Conservation (phyloP, 2,888 invertebrate species). For the Drepana falcataria region DNA sequence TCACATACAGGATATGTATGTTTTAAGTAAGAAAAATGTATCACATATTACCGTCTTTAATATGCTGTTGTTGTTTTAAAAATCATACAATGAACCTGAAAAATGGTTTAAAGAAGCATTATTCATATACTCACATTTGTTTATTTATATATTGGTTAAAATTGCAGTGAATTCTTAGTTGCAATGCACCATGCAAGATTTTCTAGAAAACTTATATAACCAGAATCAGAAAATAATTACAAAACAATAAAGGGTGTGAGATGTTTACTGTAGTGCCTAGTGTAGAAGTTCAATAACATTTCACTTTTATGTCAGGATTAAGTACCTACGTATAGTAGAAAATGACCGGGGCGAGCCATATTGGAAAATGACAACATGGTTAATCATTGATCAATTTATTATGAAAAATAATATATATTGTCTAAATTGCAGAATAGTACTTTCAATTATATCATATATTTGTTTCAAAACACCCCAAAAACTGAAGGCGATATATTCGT, state of each 20-base stretch:
- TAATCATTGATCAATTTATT: conserved; percentile 19
- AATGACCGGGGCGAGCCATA: conserved; percentile 56
- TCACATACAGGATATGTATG: too few relatives aligned
- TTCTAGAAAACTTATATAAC: neutral
- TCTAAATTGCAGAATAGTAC: conserved; percentile 4
- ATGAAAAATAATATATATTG: conserved; percentile 13
- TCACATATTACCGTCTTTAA: conserved; percentile 15
- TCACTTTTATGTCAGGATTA: conserved; percentile 23
- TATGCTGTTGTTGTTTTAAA: conserved; percentile 22
- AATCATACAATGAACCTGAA: conserved; percentile 24
- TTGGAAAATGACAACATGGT: conserved; percentile 59
- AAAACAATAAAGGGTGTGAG: neutral
- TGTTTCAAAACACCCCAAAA: conserved; percentile 13
- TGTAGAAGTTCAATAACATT: neutral
- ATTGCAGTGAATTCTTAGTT: too few relatives aligned
- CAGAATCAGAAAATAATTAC: neutral
- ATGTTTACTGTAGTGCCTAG: neutral
- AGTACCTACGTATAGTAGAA: conserved; percentile 27
- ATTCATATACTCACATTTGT: neutral
- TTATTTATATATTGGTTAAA: neutral
- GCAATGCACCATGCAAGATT: neutral
- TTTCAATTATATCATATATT: conserved; percentile 7
- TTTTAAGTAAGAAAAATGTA: conserved; percentile 10
- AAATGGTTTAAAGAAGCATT: conserved; percentile 6
- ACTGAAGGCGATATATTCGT: conserved; percentile 18